Conservation (phyloP, 2,113 vertebrate genomes). For the Ptychochromis oligacanthus region DNA sequence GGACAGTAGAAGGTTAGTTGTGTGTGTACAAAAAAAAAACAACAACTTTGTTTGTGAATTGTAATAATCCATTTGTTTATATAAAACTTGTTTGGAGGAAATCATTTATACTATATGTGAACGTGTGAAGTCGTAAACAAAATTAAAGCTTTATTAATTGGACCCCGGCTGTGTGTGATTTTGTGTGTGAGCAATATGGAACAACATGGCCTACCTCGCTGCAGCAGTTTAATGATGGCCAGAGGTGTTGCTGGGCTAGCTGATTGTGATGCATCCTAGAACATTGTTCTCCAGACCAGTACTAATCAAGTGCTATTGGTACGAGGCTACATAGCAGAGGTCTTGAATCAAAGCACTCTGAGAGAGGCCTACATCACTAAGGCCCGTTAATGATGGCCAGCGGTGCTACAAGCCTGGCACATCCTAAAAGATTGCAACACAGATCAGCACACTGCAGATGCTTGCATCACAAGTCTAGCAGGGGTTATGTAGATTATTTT, state of each 20-base stretch:
- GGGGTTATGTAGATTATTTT: slow-evolving; percentile 28
- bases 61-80: neutral
- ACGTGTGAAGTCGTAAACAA: slow-evolving; percentile 9
- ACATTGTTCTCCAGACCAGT: slow-evolving; percentile 69
- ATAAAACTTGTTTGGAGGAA: neutral
- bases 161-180: slow-evolving; percentile 9
- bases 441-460: slow-evolving; percentile 43
- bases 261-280: slow-evolving; percentile 63
- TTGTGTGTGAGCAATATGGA: slow-evolving; percentile 46
- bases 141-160: slow-evolving; percentile 42
- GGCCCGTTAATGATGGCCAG: slow-evolving; percentile 67
- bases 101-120: neutral
- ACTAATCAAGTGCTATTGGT: slow-evolving; percentile 70
- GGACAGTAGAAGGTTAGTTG: neutral
- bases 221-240: slow-evolving; percentile 69
- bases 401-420: slow-evolving; percentile 58
- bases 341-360: slow-evolving; percentile 40
- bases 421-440: slow-evolving; percentile 43
- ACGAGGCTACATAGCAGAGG: slow-evolving; percentile 37
- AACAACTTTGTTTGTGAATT: neutral
- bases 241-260: slow-evolving; percentile 56
- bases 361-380: slow-evolving; percentile 28
- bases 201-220: slow-evolving; percentile 41
- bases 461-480: slow-evolving; percentile 25
- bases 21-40: neutral